Base-by-base conservation (phyloP, 2,797 vertebrate genomes). In the Characodon lateralis region DNA sequence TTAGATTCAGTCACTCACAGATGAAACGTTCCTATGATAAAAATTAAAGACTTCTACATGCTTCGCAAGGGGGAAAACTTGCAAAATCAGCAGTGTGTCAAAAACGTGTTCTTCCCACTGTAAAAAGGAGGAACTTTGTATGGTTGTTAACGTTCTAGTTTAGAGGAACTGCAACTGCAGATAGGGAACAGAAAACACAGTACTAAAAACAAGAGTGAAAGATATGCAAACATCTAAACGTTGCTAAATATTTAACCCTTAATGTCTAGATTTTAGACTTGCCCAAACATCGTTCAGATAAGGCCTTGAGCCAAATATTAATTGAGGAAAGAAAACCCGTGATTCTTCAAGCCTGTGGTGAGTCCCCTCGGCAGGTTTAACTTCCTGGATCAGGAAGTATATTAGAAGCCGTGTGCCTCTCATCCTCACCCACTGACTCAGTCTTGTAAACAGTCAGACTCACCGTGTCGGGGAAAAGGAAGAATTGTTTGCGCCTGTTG, bases 351-450 rank as follows among this genome's bases (percentile, higher is more conserved):
- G 71, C 70, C 73, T 76, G 79, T 71, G 56, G 71, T 53, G 1
- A 56, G 22, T 76, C 74, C 74, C 8, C 2, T 1, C 0, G 0
- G 1, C 48, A 0, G 20, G 16, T 8, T 66, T 71, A 55, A 28
- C 75, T 92, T 93, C 87, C 89, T 94, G 85, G 83, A 88, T 83
- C 6, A 69, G n/a, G 89, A 68, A 92, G 78, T 89, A 73, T 91
- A 91, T 94, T 87, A 89, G 0, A 82, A 20, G 28, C 71, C 83
- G 74, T 63, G 87, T 76, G 84, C 71, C 51, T 68, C 59, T 71
- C 73, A 91, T 92, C 84, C 81, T 73, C 85, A 83, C 91, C 84
- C 85, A 82, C 91, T 84, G 84, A 87, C 48, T 84, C 26, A 77
- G 3, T 1, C 12, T 55, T 59, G 50, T 68, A 48, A 18, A 14